A percentile compares a stretch with the other conserved stretches of the same genome.
phyloP scores from a whole-genome alignment of 1,140 invertebrate species.

The Holcopasites calliopsidis region DNA sequence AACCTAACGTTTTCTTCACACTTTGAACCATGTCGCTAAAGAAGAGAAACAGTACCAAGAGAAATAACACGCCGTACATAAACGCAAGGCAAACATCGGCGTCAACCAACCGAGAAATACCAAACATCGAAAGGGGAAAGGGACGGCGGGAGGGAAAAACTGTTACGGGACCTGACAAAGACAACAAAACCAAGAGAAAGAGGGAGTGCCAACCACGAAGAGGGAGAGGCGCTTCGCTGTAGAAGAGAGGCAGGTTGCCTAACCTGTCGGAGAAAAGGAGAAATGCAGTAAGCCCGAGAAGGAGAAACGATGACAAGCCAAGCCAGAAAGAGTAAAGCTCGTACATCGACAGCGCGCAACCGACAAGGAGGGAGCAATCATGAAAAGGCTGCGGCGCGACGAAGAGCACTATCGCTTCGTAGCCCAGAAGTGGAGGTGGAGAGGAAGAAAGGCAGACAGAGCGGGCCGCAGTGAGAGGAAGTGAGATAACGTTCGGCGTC shows the following conservation, averaged over 20 bases:
- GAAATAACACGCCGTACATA: neutral
- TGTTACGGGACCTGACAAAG: neutral
- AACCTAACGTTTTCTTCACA: too few relatives aligned
- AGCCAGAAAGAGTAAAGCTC: neutral
- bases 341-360: neutral
- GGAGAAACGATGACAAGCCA: neutral
- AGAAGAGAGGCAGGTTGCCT: neutral
- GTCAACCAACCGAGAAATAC: neutral
- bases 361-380: too few relatives aligned
- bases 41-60: neutral
- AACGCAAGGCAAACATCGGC: neutral
- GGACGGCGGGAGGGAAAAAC: neutral
- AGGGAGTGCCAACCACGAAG: neutral
- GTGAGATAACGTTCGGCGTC: neutral
- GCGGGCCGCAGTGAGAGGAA: neutral
- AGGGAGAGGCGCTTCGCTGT: neutral
- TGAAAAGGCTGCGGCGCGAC: neutral
- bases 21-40: neutral
- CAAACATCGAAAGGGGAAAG: neutral
- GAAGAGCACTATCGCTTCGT: neutral
- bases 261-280: neutral
- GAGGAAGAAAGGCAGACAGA: neutral
- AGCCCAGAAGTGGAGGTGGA: neutral
- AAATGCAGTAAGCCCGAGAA: neutral
- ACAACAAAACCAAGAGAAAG: neutral